phyloP scores from a whole-genome alignment of 2,888 invertebrate genomes.

The Hydropsyche betteni region DNA sequence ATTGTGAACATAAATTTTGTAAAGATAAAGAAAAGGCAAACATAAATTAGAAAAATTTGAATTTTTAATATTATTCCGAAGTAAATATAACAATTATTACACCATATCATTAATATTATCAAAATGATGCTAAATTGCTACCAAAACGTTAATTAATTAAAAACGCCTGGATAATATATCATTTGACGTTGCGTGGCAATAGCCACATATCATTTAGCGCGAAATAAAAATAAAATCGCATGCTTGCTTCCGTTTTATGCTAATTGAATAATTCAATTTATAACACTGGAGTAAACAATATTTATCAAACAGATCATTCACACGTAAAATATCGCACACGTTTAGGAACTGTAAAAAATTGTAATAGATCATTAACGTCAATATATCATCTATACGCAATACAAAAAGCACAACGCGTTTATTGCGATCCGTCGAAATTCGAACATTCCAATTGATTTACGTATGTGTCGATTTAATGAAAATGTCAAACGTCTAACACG shows the following conservation, averaged over 20 bases:
- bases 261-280: constrained; percentile 14
- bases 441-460: background rate
- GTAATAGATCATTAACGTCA: constrained; percentile 1
- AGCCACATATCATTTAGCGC: background rate
- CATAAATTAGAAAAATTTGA: no score
- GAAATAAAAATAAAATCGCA: constrained; percentile 17
- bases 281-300: constrained; percentile 10
- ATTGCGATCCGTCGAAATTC: background rate
- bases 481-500: constrained; percentile 45
- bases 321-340: background rate
- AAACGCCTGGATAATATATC: no score
- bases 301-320: constrained; percentile 4
- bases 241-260: constrained; percentile 20
- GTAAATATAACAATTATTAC: no score
- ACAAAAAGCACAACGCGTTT: background rate
- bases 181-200: constrained; percentile 6
- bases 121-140: no score
- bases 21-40: no score
- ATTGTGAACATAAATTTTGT: no score
- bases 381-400: background rate
- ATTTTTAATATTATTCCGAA: no score
- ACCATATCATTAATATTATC: no score
- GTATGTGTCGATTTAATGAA: constrained; percentile 32
- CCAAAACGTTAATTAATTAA: no score
- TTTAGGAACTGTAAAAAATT: background rate